These are phyloP conservation scores for Drosophila melanogaster DNA, from an alignment of 1,140 invertebrate genomes.

Conservation along the genomic window DNA sequence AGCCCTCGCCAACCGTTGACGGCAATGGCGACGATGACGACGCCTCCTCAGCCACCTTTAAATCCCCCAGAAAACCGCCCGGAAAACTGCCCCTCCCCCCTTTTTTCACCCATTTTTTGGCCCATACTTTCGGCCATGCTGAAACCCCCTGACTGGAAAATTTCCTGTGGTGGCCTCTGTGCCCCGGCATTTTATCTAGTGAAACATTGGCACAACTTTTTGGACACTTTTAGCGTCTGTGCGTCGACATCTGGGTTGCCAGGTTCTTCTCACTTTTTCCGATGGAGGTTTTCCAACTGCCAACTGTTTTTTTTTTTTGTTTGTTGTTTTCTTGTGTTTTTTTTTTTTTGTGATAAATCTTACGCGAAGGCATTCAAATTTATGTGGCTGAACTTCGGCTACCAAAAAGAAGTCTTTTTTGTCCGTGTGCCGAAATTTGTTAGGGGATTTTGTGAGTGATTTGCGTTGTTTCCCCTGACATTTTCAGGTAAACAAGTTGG, in stretches of 20 bases:
- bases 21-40: conserved; percentile 58
- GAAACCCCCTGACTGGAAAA: not conserved
- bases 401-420: not conserved
- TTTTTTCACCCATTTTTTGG: not conserved
- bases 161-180: conserved; percentile 22
- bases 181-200: conserved; percentile 72
- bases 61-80: not conserved
- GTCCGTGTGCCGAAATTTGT: not conserved
- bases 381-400: conserved; percentile 22
- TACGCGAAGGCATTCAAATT: conserved; percentile 25
- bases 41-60: conserved; percentile 43
- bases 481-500: conserved; percentile 32
- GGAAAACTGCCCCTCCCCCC: too few species aligned
- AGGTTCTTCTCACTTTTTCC: conserved; percentile 23
- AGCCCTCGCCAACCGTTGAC: conserved; percentile 41
- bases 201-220: conserved; percentile 75
- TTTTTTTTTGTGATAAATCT: conserved; percentile 46
- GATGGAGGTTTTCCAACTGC: conserved; percentile 27
- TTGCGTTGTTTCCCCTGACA: conserved; percentile 9
- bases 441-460: conserved; percentile 20
- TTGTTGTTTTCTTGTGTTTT: conserved; percentile 33
- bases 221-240: conserved; percentile 66
- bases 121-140: too few species aligned
- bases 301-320: conserved; percentile 38
- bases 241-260: conserved; percentile 44